Evolutionary conservation across 2,797 vertebrate genomes (phyloP).

Genomic region (Danio choprae): DNA sequence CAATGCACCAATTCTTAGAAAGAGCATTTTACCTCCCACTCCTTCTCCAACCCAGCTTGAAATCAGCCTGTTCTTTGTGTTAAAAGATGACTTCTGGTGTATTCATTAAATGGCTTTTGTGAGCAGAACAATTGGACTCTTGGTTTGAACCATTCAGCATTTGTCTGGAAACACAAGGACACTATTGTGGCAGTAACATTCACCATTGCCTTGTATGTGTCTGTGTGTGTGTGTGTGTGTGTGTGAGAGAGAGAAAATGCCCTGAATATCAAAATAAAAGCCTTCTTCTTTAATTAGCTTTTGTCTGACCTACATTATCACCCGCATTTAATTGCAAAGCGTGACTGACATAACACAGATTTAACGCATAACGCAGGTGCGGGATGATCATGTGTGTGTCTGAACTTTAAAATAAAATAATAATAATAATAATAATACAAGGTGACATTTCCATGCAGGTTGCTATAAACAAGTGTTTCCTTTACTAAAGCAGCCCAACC

Average conservation of each 20-base stretch:
- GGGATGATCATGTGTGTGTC: not conserved
- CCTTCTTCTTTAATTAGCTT: conserved; percentile 55
- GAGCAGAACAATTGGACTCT: conserved; percentile 39
- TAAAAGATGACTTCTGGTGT: conserved; percentile 29
- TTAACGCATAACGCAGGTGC: not conserved
- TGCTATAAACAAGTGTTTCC: conserved; percentile 1
- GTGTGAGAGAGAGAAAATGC: conserved; percentile 42
- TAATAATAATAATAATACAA: too few species aligned
- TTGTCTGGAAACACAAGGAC: conserved; percentile 43
- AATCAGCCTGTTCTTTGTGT: conserved; percentile 29
- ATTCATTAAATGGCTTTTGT: conserved; percentile 21
- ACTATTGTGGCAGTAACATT: conserved; percentile 36
- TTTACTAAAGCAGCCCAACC: not conserved
- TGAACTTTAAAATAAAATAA: not conserved
- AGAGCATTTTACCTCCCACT: conserved; percentile 28
- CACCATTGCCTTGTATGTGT: not conserved
- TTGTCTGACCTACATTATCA: conserved; percentile 64
- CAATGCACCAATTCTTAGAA: conserved; percentile 11
- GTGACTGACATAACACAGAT: not conserved
- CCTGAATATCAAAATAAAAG: conserved; percentile 71
- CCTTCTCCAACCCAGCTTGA: not conserved
- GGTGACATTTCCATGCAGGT: not conserved
- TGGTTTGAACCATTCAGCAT: conserved; percentile 26
- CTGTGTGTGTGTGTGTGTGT: not conserved
- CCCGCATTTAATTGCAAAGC: conserved; percentile 38